A percentile compares a stretch with the other conserved stretches of the same genome.
Conservation (phyloP, 1,140 invertebrate species). For the Protaetia brevitarsis region DNA sequence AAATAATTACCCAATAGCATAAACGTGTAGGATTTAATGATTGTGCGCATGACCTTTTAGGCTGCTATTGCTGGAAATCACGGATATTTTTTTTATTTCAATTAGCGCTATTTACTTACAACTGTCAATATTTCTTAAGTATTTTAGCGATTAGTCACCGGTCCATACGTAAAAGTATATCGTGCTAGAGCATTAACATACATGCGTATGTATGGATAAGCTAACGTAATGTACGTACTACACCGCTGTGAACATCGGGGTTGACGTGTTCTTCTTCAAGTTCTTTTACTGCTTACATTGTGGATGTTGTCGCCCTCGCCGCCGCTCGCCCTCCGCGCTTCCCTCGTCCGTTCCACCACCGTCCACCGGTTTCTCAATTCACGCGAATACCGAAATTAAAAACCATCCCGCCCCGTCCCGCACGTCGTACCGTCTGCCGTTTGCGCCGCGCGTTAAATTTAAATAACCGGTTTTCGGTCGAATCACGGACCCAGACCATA, state of each 20-base stretch:
- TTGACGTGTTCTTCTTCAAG: background rate
- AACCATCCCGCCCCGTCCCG: background rate
- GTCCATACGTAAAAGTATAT: background rate
- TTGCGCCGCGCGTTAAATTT: slow-evolving; percentile 17
- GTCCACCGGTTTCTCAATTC: slow-evolving; percentile 16
- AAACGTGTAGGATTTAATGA: too few relatives aligned
- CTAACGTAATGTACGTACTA: background rate
- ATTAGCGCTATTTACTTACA: background rate
- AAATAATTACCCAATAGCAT: too few relatives aligned
- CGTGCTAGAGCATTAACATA: background rate
- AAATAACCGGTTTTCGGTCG: slow-evolving; percentile 17
- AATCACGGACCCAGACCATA: slow-evolving; percentile 17
- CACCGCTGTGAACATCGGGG: slow-evolving; percentile 4
- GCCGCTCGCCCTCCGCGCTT: background rate
- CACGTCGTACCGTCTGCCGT: slow-evolving; percentile 4
- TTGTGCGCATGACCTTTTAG: too few relatives aligned
- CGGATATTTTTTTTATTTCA: too few relatives aligned
- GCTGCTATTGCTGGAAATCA: too few relatives aligned
- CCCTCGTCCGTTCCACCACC: background rate
- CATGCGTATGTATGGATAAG: background rate
- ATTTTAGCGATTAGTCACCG: slow-evolving; percentile 6
- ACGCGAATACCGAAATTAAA: slow-evolving; percentile 18
- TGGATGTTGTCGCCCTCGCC: slow-evolving; percentile 6
- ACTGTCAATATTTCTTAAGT: background rate
- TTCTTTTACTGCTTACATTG: background rate